A percentile compares a stretch with the other conserved stretches of the same genome.
Evolutionary conservation across 2,888 invertebrate genomes (phyloP).

Genomic region (Prosapia bicincta): DNA sequence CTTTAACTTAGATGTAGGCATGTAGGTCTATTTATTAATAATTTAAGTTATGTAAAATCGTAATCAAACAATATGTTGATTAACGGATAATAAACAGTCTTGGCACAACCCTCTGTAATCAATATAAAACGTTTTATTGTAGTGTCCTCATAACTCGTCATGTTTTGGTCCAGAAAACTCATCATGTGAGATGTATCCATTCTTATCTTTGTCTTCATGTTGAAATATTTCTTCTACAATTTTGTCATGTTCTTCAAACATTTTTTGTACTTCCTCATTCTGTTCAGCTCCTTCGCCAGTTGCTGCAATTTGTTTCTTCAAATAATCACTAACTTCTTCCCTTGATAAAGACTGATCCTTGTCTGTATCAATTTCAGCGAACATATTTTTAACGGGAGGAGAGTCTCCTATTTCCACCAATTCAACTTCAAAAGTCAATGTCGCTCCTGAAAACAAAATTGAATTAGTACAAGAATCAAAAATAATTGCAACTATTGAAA

Average conservation of each 20-base stretch:
- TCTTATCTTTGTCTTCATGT: conserved; percentile 94
- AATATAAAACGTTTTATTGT: no score
- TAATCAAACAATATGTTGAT: no score
- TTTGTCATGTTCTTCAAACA: conserved; percentile 84
- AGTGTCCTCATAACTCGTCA: conserved; percentile 75
- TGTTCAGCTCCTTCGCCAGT: conserved; percentile 59
- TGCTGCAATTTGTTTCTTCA: conserved; percentile 86
- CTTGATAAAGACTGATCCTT: conserved; percentile 83
- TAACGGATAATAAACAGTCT: no score
- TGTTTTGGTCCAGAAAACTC: conserved; percentile 97
- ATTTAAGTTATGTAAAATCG: no score
- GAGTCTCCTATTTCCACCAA: conserved; percentile 87
- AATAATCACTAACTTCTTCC: conserved; percentile 88
- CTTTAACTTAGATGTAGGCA: no score
- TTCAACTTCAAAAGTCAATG: conserved; percentile 49
- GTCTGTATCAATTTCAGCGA: conserved; percentile 90
- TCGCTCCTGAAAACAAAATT: not conserved
- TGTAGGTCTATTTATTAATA: no score
- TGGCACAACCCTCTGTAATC: no score
- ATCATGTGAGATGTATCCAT: conserved; percentile 90
- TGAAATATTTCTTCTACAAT: conserved; percentile 95
- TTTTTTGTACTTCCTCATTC: conserved; percentile 73
- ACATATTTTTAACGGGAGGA: conserved; percentile 83
- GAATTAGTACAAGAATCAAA: not conserved
- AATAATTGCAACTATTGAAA: not conserved